Evolutionary conservation across 2,888 invertebrate genomes (phyloP).

Genomic region (Phengaris arion): DNA sequence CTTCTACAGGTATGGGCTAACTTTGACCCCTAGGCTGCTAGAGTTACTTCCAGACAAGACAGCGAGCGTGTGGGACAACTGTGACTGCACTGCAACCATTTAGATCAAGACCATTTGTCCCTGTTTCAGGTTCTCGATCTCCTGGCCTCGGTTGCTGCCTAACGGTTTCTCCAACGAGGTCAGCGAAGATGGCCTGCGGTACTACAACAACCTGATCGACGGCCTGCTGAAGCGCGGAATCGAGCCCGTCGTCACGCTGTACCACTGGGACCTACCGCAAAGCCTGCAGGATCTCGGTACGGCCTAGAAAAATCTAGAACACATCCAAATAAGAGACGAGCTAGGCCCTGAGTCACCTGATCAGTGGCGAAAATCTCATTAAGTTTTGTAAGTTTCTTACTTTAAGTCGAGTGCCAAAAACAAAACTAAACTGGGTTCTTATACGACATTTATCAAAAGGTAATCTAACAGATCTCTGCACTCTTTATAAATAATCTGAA

Average conservation of each 20-base stretch:
- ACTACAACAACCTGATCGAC: constrained; percentile 77
- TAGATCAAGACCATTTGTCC: neutral
- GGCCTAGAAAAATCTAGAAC: neutral
- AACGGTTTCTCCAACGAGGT: constrained; percentile 55
- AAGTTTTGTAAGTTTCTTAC: no score
- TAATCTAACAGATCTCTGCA: no score
- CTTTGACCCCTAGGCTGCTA: neutral
- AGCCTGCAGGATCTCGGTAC: constrained; percentile 58
- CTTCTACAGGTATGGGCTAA: constrained; percentile 57
- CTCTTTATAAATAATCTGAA: no score
- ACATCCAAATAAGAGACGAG: no score
- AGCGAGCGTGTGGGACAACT: constrained; percentile 75
- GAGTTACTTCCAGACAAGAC: constrained; percentile 65
- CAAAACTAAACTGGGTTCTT: no score
- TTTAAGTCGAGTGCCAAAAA: no score
- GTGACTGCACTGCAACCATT: constrained; percentile 45
- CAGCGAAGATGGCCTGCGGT: constrained; percentile 71
- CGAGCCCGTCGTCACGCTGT: constrained; percentile 73
- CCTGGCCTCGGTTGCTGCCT: constrained; percentile 80
- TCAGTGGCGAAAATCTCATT: no score
- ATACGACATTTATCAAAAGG: no score
- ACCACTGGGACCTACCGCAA: constrained; percentile 72
- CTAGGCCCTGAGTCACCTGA: no score
- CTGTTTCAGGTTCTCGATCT: constrained; percentile 70
- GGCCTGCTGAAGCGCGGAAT: constrained; percentile 74